These are phyloP conservation scores for Cryptoprocta ferox DNA, from an alignment of 2,797 vertebrate genomes.

Conservation along the genomic window DNA sequence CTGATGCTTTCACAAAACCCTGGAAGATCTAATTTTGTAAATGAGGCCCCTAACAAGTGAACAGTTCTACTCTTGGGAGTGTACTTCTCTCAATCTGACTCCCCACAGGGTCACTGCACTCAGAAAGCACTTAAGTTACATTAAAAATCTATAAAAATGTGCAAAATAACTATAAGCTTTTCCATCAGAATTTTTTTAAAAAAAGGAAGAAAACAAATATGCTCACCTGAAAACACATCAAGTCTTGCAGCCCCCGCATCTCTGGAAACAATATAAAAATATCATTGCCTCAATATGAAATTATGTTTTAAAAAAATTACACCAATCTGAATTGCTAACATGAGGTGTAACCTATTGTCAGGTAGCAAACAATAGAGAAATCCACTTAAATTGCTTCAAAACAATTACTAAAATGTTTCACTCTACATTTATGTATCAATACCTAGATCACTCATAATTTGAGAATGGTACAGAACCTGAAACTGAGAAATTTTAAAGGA, in stretches of 20 bases:
- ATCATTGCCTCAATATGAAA: conserved; percentile 42
- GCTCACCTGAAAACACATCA: conserved; percentile 85
- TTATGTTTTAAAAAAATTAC: conserved; percentile 73
- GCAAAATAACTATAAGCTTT: conserved; percentile 54
- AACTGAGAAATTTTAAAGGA: conserved; percentile 43
- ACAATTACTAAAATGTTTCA: conserved; percentile 62
- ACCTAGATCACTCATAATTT: conserved; percentile 36
- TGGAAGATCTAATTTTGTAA: conserved; percentile 55
- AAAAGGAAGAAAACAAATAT: conserved; percentile 44
- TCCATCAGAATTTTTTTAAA: neutral
- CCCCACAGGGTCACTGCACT: neutral
- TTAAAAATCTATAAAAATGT: conserved; percentile 52
- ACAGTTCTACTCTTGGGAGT: neutral
- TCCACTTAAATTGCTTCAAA: conserved; percentile 64
- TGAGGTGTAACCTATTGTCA: conserved; percentile 39
- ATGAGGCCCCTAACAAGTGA: conserved; percentile 21
- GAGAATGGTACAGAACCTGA: conserved; percentile 50
- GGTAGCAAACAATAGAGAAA: conserved; percentile 52
- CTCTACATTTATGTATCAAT: conserved; percentile 47
- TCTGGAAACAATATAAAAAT: conserved; percentile 83
- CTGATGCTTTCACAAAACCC: conserved; percentile 35
- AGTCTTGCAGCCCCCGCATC: conserved; percentile 75
- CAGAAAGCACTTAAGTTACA: conserved; percentile 59
- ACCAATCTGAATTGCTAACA: conserved; percentile 27
- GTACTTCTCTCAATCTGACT: neutral